Base-by-base conservation (phyloP, 2,888 invertebrate species). In the Ormyrus pomaceus region DNA sequence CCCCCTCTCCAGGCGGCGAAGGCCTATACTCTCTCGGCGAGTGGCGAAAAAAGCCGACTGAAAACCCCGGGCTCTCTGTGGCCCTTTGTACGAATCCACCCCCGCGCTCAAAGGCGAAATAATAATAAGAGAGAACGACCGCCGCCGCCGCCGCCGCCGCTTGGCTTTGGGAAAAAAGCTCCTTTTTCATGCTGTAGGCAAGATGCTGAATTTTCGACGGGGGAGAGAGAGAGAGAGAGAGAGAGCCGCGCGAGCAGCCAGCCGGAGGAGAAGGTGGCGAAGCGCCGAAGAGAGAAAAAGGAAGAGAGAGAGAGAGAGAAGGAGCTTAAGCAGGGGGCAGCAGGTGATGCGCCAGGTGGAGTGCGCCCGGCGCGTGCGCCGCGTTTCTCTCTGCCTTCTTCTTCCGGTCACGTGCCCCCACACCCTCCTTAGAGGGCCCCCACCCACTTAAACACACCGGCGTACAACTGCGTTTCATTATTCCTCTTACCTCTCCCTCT, bases 291-390 rank as follows among this genome's bases (percentile, higher is more conserved):
- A 61, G 59, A 65, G 77, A 62, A 64, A 56, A 62, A 82, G 73
- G 50, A 72, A 73, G 69, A 62, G 34, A 46, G 61, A 66, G 68
- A 71, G 79, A 76, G 80, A 61, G 74, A 76, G 68, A 82, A 34
- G 34, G 79, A 82, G 73, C 79, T 72, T 76, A 76, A 79, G 84
- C 84, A 84, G 84, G 88, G 88, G 88, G 89, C 88, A 88, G 90
- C 90, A 90, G 90, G 90, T 90, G 89, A 90, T 89, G 82, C 88
- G 87, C 89, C 88, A 88, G 88, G 89, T 88, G 88, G 88, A 89
- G 87, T 83, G 85, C 88, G 88, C 86, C 84, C 86, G 80, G 86
- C 88, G 88, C 89, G 89, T 89, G 89, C 88, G 87, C 86, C 84
- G 83, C 73, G 78, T 75, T 79, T 81, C 83, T 83, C 82, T 79